Conservation (phyloP, 1,140 invertebrate species). For the Proctacanthus coquilletti region DNA sequence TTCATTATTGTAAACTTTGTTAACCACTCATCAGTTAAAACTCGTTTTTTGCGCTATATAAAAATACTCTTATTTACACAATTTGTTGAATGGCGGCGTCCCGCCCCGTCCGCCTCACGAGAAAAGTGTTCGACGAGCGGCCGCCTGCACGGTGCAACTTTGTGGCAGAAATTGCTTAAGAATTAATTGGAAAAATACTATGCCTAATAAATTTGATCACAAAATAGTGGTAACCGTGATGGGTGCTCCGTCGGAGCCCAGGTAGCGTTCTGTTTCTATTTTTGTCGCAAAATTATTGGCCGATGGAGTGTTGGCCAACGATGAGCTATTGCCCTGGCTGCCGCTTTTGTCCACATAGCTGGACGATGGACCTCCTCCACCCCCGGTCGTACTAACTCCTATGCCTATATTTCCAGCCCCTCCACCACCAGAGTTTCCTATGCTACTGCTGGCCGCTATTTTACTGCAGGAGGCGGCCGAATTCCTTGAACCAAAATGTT, state of each 20-base stretch:
- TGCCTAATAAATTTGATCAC: constrained; percentile 14
- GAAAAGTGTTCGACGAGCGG: no score
- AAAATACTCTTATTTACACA: no score
- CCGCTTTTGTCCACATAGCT: not conserved
- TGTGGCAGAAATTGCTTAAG: no score
- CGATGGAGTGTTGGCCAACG: constrained; percentile 3
- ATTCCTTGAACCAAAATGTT: no score
- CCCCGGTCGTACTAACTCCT: not conserved
- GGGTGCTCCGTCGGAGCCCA: constrained; percentile 21
- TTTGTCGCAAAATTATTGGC: constrained; percentile 16
- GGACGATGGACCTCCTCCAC: not conserved
- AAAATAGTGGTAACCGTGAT: constrained; percentile 28
- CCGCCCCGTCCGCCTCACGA: no score
- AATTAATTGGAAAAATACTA: not conserved
- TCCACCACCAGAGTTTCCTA: not conserved
- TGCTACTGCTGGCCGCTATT: constrained; percentile 1
- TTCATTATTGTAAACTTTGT: no score
- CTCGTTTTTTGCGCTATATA: no score
- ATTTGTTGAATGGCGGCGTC: no score
- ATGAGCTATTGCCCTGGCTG: not conserved
- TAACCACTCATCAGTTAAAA: no score
- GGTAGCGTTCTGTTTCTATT: constrained; percentile 16
- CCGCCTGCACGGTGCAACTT: no score
- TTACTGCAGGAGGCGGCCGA: no score
- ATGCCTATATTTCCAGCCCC: not conserved